phyloP scores from a whole-genome alignment of 2,797 vertebrate genomes.

The Cuculus canorus region DNA sequence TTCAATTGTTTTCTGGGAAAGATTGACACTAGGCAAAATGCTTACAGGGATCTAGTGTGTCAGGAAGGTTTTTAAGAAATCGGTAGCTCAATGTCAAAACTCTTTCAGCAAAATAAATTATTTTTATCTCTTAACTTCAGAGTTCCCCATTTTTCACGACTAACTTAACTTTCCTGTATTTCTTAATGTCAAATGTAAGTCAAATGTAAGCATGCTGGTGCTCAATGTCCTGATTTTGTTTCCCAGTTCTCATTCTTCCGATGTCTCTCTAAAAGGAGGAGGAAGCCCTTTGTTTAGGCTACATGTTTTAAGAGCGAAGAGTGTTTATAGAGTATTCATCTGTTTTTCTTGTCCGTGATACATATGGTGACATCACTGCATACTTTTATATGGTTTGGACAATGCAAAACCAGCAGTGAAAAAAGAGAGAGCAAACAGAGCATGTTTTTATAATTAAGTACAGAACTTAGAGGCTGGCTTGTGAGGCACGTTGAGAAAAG shows the following conservation, averaged over 20 bases:
- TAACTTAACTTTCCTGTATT: slow-evolving; percentile 34
- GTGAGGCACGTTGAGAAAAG: neutral
- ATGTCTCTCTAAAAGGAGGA: slow-evolving; percentile 52
- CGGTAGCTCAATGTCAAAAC: neutral
- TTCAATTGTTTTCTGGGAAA: slow-evolving; percentile 40
- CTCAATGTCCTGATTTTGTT: slow-evolving; percentile 36
- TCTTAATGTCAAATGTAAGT: slow-evolving; percentile 60
- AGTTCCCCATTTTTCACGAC: neutral
- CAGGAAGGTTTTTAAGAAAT: slow-evolving; percentile 8
- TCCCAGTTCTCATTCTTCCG: slow-evolving; percentile 63
- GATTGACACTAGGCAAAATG: neutral
- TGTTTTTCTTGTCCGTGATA: slow-evolving; percentile 71
- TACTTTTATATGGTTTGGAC: slow-evolving; percentile 67
- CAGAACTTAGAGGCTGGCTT: slow-evolving; percentile 3
- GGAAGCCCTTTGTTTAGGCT: slow-evolving; percentile 80
- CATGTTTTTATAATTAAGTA: slow-evolving; percentile 72
- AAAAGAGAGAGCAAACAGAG: slow-evolving; percentile 49
- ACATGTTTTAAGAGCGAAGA: slow-evolving; percentile 61
- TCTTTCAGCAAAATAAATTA: neutral
- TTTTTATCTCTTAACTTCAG: neutral
- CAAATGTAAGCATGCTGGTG: slow-evolving; percentile 14
- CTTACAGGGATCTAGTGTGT: neutral
- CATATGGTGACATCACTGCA: slow-evolving; percentile 71
- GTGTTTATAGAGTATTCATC: slow-evolving; percentile 75
- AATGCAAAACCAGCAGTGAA: slow-evolving; percentile 52